Evolutionary conservation across 2,797 vertebrate genomes (phyloP).

Genomic region (Acipenser ruthenus): DNA sequence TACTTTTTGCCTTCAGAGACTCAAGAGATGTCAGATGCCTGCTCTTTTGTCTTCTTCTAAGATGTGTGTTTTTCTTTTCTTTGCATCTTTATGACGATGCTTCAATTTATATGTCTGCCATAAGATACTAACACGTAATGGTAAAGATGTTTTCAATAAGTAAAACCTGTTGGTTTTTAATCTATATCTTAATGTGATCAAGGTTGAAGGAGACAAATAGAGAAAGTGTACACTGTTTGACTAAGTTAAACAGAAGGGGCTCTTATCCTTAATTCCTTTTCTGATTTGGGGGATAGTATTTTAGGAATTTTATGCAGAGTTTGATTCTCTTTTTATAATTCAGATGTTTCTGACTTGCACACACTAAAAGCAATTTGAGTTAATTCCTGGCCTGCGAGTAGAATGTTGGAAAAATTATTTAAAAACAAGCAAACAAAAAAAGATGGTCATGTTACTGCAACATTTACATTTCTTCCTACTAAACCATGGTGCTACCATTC

Average conservation of each 20-base stretch:
- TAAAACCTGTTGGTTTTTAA: slow-evolving; percentile 68
- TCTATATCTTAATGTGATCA: slow-evolving; percentile 85
- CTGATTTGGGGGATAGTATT: slow-evolving; percentile 76
- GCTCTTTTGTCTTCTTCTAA: slow-evolving; percentile 68
- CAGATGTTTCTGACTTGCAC: slow-evolving; percentile 89
- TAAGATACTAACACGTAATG: slow-evolving; percentile 62
- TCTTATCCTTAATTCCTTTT: slow-evolving; percentile 69
- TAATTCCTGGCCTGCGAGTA: slow-evolving; percentile 94
- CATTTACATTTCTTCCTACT: slow-evolving; percentile 76
- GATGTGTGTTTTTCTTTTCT: slow-evolving; percentile 66
- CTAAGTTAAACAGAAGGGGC: slow-evolving; percentile 76
- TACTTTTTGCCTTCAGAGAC: slow-evolving; percentile 81
- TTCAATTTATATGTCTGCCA: slow-evolving; percentile 68
- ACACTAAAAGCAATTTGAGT: slow-evolving; percentile 89
- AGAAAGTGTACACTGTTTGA: slow-evolving; percentile 67
- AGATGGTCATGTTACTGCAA: slow-evolving; percentile 73
- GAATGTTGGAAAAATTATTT: slow-evolving; percentile 78
- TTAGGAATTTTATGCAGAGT: slow-evolving; percentile 82
- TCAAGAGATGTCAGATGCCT: slow-evolving; percentile 72
- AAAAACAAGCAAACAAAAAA: slow-evolving; percentile 45
- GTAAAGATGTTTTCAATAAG: slow-evolving; percentile 72
- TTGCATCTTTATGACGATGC: slow-evolving; percentile 83
- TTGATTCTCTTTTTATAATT: slow-evolving; percentile 87
- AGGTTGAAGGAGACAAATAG: slow-evolving; percentile 63
- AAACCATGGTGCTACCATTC: slow-evolving; percentile 93